A percentile compares a stretch with the other conserved stretches of the same genome.
phyloP scores from a whole-genome alignment of 2,113 vertebrate species.

The Athene noctua region DNA sequence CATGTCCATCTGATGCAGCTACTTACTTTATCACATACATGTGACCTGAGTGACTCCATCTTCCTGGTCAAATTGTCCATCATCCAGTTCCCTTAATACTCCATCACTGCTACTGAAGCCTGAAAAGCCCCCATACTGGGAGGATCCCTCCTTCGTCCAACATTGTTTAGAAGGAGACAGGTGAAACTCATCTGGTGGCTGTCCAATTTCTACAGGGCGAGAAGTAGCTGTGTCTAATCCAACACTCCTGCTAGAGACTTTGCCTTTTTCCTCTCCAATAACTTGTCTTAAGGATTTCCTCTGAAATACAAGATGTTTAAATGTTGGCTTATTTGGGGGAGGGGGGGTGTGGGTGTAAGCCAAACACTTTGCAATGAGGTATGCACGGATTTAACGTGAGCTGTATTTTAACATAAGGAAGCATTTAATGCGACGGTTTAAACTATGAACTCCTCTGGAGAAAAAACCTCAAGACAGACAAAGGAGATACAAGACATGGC shows the following conservation, averaged over 20 bases:
- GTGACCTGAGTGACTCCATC: slow-evolving; percentile 95
- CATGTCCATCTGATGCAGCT: slow-evolving; percentile 6
- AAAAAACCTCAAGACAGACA: not conserved
- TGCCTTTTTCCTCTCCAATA: slow-evolving; percentile 62
- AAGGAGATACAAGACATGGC: not conserved
- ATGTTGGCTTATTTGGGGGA: not conserved
- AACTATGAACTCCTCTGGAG: not conserved
- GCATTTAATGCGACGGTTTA: not conserved
- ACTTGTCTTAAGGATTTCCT: slow-evolving; percentile 62
- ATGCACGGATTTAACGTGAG: not conserved
- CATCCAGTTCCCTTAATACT: slow-evolving; percentile 85
- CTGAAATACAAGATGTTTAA: slow-evolving; percentile 66
- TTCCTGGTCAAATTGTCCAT: slow-evolving; percentile 90
- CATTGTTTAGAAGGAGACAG: slow-evolving; percentile 27
- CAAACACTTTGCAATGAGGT: not conserved
- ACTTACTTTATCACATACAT: slow-evolving; percentile 82
- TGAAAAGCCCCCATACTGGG: slow-evolving; percentile 73
- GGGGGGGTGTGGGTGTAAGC: too few species aligned
- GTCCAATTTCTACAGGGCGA: not conserved
- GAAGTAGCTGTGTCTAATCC: slow-evolving; percentile 52
- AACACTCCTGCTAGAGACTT: slow-evolving; percentile 49
- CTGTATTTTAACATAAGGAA: not conserved
- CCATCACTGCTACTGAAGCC: slow-evolving; percentile 81
- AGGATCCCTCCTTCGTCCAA: slow-evolving; percentile 54
- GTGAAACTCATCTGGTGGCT: slow-evolving; percentile 3